Evolutionary conservation across 2,888 invertebrate genomes (phyloP).

Genomic region (Megamerina dolium): DNA sequence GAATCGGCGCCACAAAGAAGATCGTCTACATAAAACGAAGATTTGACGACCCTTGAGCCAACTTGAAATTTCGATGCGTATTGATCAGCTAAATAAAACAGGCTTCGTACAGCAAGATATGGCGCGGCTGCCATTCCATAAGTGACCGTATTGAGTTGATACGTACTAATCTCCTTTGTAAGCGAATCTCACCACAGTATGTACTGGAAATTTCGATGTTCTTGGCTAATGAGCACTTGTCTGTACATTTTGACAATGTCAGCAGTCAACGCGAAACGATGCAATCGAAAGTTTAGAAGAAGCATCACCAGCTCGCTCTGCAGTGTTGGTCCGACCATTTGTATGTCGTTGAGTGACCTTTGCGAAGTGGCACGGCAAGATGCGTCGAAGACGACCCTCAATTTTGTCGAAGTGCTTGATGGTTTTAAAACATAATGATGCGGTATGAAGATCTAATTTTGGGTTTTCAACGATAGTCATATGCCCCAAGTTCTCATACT

Average conservation of each 20-base stretch:
- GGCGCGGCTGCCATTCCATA: conserved; percentile 19
- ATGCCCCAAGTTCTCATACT: conserved; percentile 13
- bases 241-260: conserved; percentile 20
- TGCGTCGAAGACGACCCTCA: conserved; percentile 17
- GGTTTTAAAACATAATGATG: conserved; percentile 17
- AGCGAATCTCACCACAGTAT: conserved; percentile 17
- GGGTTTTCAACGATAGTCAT: conserved; percentile 11
- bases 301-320: conserved; percentile 15
- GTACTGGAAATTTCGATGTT: conserved; percentile 14
- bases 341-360: conserved; percentile 17
- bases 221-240: conserved; percentile 13
- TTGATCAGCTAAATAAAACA: conserved; percentile 13
- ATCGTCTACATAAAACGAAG: conserved; percentile 18
- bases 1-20: conserved; percentile 17
- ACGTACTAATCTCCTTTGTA: conserved; percentile 11
- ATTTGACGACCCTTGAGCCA: conserved; percentile 9
- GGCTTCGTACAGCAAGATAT: conserved; percentile 13
- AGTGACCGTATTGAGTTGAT: conserved; percentile 17
- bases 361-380: conserved; percentile 13
- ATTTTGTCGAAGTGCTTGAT: conserved; percentile 14
- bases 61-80: conserved; percentile 8
- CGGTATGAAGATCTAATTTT: conserved; percentile 11
- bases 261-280: too few species aligned
- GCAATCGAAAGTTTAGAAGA: too few species aligned
- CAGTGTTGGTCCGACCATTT: conserved; percentile 18